These are phyloP conservation scores for Apodemus speciosus DNA, from an alignment of 2,113 vertebrate species.

Conservation along the genomic window DNA sequence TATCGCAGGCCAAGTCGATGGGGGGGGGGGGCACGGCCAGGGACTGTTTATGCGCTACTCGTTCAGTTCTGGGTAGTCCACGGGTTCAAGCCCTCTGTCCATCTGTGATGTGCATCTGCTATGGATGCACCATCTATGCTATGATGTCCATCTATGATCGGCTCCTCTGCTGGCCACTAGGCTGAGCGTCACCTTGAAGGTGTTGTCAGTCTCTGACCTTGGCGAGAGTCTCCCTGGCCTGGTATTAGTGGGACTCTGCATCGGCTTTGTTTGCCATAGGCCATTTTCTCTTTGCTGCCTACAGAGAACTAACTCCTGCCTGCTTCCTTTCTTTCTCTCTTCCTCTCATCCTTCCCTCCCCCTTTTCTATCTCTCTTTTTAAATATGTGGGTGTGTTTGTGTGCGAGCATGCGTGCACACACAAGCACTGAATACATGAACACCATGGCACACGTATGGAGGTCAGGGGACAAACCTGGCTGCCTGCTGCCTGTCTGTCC, in stretches of 20 bases:
- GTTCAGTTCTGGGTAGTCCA: background rate
- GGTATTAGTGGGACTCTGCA: background rate
- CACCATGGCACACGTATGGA: background rate
- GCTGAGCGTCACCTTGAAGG: too few species aligned
- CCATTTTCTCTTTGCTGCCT: background rate
- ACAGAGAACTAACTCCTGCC: background rate
- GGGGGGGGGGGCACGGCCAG: too few species aligned
- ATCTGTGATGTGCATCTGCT: background rate
- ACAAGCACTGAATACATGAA: background rate
- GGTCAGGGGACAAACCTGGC: background rate
- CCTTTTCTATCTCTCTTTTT: background rate
- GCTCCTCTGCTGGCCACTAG: background rate
- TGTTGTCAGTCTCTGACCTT: background rate
- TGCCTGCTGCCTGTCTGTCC: background rate
- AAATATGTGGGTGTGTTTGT: background rate
- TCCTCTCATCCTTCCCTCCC: background rate
- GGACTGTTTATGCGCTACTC: background rate
- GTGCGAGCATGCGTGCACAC: too few species aligned
- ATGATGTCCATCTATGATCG: background rate
- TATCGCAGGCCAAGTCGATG: background rate
- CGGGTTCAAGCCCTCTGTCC: background rate
- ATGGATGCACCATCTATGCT: too few species aligned
- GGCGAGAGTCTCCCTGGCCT: background rate
- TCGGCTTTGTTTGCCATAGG: background rate
- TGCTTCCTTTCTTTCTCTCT: background rate